These are phyloP conservation scores for Trachymyrmex cornetzi DNA, from an alignment of 1,140 invertebrate genomes.

Conservation along the genomic window DNA sequence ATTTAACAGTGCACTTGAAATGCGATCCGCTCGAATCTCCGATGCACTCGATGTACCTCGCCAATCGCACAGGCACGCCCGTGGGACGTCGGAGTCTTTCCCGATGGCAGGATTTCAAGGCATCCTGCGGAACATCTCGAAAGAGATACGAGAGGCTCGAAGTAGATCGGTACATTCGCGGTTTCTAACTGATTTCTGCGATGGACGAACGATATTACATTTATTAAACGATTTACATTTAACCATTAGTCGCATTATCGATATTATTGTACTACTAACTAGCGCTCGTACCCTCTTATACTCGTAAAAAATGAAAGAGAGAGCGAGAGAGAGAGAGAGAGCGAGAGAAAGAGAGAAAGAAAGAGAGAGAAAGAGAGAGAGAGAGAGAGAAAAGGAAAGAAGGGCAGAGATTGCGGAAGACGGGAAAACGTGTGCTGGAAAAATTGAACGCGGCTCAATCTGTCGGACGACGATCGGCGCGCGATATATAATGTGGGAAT, in stretches of 20 bases:
- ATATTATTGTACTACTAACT: slow-evolving; percentile 78
- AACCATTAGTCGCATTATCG: slow-evolving; percentile 83
- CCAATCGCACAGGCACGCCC: slow-evolving; percentile 13
- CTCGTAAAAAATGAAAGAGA: slow-evolving; percentile 39
- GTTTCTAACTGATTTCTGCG: slow-evolving; percentile 80
- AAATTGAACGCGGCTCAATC: slow-evolving; percentile 24
- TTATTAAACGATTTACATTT: slow-evolving; percentile 83
- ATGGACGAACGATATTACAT: slow-evolving; percentile 81
- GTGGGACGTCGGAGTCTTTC: slow-evolving; percentile 29
- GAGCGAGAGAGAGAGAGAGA: slow-evolving; percentile 4
- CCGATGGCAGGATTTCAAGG: slow-evolving; percentile 40
- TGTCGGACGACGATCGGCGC: slow-evolving; percentile 48
- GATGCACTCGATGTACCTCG: neutral
- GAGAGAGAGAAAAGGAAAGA: slow-evolving; percentile 32
- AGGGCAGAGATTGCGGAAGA: slow-evolving; percentile 33
- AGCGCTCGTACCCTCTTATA: slow-evolving; percentile 68
- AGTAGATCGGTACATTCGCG: slow-evolving; percentile 65
- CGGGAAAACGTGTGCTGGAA: slow-evolving; percentile 33
- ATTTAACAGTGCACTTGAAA: neutral
- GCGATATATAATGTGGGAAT: slow-evolving; percentile 35
- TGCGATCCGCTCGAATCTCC: neutral
- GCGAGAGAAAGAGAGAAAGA: slow-evolving; percentile 51
- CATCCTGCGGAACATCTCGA: slow-evolving; percentile 38
- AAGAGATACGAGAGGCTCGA: slow-evolving; percentile 47
- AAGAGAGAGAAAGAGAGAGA: neutral